These are phyloP conservation scores for Halesus radiatus DNA, from an alignment of 1,140 invertebrate genomes.

Conservation along the genomic window DNA sequence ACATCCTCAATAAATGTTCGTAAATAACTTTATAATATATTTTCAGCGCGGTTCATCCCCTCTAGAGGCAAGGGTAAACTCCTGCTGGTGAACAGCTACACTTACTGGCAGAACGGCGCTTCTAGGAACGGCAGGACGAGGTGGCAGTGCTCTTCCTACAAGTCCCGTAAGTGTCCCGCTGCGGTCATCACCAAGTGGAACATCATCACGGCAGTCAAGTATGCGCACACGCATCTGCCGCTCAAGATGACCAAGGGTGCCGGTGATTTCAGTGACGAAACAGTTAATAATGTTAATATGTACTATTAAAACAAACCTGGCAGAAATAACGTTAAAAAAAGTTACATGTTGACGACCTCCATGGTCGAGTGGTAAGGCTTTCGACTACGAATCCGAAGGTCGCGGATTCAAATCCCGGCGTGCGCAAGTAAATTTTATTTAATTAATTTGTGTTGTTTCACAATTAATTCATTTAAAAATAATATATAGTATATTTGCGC, in stretches of 20 bases:
- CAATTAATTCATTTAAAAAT: too few relatives aligned
- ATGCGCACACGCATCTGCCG: conserved; percentile 26
- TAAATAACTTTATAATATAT: not conserved
- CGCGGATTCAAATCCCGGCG: too few relatives aligned
- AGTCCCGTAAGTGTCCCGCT: conserved; percentile 28
- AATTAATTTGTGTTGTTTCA: too few relatives aligned
- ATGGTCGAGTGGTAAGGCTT: too few relatives aligned
- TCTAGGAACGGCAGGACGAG: conserved; percentile 37
- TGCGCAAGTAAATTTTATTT: too few relatives aligned
- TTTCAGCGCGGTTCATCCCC: conserved; percentile 40
- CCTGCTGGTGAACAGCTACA: conserved; percentile 35
- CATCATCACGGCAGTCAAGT: conserved; percentile 13
- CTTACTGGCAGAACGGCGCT: conserved; percentile 29
- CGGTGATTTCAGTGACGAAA: not conserved
- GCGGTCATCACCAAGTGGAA: conserved; percentile 33
- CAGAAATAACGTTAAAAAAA: too few relatives aligned
- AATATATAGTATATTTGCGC: too few relatives aligned
- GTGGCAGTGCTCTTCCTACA: conserved; percentile 42
- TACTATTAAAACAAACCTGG: too few relatives aligned
- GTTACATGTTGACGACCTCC: too few relatives aligned
- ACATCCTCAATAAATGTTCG: too few relatives aligned
- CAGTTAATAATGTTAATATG: too few relatives aligned
- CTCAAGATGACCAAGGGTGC: conserved; percentile 1
- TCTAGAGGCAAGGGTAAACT: conserved; percentile 29
- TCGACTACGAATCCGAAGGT: too few relatives aligned